Evolutionary conservation across 2,113 vertebrate species (phyloP), one percentile per base, ranked within the genome.

Genomic region (Cyanoramphus novaezelandiae): DNA sequence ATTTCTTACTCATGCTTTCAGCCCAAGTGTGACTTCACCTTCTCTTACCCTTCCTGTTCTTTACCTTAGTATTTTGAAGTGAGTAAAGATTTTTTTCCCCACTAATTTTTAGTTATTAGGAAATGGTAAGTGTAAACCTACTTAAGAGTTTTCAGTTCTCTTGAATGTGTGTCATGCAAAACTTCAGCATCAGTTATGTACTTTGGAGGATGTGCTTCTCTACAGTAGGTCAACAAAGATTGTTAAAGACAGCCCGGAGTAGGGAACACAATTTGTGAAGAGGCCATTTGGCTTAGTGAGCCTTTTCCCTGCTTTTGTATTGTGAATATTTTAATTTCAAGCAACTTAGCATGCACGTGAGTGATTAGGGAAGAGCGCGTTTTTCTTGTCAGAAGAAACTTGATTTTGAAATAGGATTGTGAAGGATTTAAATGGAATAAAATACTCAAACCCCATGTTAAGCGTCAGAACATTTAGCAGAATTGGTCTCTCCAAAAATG

Each of bases 1-100:
- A 92, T 97, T 91, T 94, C 74, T 62, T 75, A 72, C 53, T 91
- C 13, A 11, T 57, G 60, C 59, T 92, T 91, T 57, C 49, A 87
- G 65, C n/a, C 90, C 83, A 57, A 35, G 52, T n/a, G 25, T 52
- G 77, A 78, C 21, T 89, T 68, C 13, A 52, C 29, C 31, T 55
- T 74, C 78, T 83, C 39, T 46, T 59, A 75, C 43, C 27, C 7
- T 50, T 86, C 33, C 37, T 83, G 28, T 59, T 83, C 44, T 75
- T 82, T 68, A 53, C 28, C 9, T 46, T 53, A 70, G 11, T 11
- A 39, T 87, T 90, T 81, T 68, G 2, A 82, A 91, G 29, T 2
- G 43, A 69, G 41, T 29, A 35, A 46, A 82, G 75, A 65, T 1
- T 33, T 20, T 64, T 76, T 80, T 35, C 23, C 10, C 72, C 33